Evolutionary conservation across 2,888 invertebrate species (phyloP).

Genomic region (Orgyia antiqua): DNA sequence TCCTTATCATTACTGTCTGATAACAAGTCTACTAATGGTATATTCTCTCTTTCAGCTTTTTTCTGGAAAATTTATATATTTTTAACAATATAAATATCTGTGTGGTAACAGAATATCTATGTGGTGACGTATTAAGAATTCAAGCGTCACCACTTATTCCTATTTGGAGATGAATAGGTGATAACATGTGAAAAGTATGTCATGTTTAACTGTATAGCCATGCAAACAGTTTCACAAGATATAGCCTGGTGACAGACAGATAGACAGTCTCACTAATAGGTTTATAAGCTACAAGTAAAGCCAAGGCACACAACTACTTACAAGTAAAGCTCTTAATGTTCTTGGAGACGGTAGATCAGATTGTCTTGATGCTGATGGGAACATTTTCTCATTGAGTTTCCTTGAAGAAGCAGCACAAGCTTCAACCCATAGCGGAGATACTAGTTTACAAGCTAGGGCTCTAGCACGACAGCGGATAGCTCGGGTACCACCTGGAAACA

Average conservation of each 20-base stretch:
- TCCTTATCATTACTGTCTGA: constrained; percentile 35
- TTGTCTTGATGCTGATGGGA: constrained; percentile 50
- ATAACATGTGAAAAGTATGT: too few relatives aligned
- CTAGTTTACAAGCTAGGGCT: constrained; percentile 49
- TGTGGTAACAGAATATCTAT: too few relatives aligned
- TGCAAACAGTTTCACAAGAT: too few relatives aligned
- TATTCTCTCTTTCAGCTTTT: constrained; percentile 57
- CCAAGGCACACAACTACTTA: too few relatives aligned
- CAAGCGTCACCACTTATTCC: too few relatives aligned
- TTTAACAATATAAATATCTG: neutral
- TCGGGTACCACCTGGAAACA: constrained; percentile 47
- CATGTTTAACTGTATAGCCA: too few relatives aligned
- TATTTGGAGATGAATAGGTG: too few relatives aligned
- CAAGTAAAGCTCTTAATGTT: constrained; percentile 43
- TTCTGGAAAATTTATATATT: constrained; percentile 38
- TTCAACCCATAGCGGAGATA: constrained; percentile 68
- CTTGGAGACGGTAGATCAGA: constrained; percentile 62
- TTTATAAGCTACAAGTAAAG: too few relatives aligned
- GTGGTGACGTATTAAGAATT: too few relatives aligned
- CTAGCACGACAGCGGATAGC: constrained; percentile 43
- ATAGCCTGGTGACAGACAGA: too few relatives aligned
- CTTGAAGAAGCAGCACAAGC: constrained; percentile 48
- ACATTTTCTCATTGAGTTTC: constrained; percentile 44
- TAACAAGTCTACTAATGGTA: constrained; percentile 39
- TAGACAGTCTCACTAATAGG: too few relatives aligned